Evolutionary conservation across 2,888 invertebrate species (phyloP).

Genomic region (Melieria crassipennis): DNA sequence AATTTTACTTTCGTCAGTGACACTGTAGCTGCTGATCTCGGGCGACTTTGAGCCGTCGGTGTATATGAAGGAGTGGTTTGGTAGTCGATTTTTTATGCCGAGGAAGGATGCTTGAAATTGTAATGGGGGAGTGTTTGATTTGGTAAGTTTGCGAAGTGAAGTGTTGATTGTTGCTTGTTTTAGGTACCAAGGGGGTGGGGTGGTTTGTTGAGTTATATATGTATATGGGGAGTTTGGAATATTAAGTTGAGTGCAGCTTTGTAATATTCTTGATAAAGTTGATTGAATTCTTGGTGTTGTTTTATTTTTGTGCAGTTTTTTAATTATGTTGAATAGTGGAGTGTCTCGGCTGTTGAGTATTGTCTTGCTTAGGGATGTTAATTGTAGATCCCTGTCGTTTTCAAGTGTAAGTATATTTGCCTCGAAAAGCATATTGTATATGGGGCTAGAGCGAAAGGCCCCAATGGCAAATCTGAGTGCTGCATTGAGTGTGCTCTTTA

Average conservation of each 20-base stretch:
- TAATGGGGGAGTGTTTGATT: background rate
- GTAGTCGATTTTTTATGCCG: constrained; percentile 1
- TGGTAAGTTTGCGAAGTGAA: background rate
- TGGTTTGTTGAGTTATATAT: background rate
- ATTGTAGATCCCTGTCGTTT: background rate
- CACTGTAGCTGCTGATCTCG: background rate
- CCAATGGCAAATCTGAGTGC: background rate
- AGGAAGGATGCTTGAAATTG: background rate
- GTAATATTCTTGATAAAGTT: background rate
- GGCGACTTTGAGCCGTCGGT: background rate
- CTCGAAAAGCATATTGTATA: background rate
- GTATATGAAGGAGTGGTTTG: background rate
- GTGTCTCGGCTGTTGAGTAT: background rate
- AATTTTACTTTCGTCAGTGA: background rate
- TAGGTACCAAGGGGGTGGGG: background rate
- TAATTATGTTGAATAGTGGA: background rate
- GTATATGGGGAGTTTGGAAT: background rate
- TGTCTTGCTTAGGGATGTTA: too few relatives aligned
- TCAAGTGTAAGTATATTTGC: background rate
- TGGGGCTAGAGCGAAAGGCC: background rate
- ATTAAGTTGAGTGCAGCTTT: background rate
- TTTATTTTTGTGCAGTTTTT: constrained; percentile 1
- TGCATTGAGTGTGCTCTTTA: constrained; percentile 4
- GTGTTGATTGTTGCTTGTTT: background rate
- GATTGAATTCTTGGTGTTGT: background rate